Conservation (phyloP, 2,113 vertebrate genomes). For the Psettodes erumei region DNA sequence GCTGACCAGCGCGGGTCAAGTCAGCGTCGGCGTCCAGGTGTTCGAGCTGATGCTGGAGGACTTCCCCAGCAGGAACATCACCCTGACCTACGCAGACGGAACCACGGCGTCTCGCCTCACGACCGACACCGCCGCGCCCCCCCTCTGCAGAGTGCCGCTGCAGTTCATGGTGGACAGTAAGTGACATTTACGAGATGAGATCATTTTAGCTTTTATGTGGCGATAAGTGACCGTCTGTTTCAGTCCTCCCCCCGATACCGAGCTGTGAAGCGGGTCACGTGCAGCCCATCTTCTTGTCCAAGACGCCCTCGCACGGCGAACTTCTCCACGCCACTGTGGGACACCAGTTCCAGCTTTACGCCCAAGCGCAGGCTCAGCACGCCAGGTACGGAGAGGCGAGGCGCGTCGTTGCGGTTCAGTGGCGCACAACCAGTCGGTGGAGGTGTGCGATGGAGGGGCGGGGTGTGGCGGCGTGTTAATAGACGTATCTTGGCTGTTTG, state of each 20-base stretch:
- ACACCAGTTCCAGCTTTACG: constrained; percentile 50
- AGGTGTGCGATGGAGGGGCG: too few relatives aligned
- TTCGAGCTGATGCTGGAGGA: constrained; percentile 77
- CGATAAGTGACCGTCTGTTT: too few relatives aligned
- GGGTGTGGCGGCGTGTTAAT: too few relatives aligned
- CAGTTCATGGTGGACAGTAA: constrained; percentile 78
- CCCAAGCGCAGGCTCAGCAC: constrained; percentile 58
- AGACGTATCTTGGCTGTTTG: too few relatives aligned
- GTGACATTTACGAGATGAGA: not conserved
- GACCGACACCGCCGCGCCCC: not conserved
- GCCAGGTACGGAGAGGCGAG: too few relatives aligned
- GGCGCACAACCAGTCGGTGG: too few relatives aligned
- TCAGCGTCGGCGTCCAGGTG: constrained; percentile 60
- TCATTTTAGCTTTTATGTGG: too few relatives aligned
- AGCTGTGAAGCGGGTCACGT: constrained; percentile 61
- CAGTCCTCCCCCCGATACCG: constrained; percentile 68
- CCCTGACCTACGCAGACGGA: constrained; percentile 59
- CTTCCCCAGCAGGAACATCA: constrained; percentile 60
- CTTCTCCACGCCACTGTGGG: constrained; percentile 68
- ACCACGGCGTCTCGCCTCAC: fast-evolving
- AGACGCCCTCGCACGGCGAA: constrained; percentile 59
- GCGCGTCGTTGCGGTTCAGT: too few relatives aligned
- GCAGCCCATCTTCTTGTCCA: constrained; percentile 68
- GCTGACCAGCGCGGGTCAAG: constrained; percentile 20
- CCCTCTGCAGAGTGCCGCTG: constrained; percentile 72